Evolutionary conservation across 2,797 vertebrate genomes (phyloP).

Genomic region (Spinus olivaceus): DNA sequence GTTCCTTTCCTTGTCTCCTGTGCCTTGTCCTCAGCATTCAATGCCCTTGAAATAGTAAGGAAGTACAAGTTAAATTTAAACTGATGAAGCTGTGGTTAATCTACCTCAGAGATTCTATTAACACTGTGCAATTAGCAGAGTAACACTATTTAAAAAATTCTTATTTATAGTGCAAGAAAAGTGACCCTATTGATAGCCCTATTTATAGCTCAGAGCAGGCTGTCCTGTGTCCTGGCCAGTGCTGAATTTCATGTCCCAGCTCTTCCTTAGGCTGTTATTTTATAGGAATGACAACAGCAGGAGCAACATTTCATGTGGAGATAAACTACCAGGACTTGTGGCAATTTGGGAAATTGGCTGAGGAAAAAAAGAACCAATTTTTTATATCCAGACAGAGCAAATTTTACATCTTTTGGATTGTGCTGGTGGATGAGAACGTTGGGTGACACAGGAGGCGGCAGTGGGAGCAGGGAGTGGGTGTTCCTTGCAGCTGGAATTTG

Average conservation of each 20-base stretch:
- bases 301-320: background rate
- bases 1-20: background rate
- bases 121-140: slow-evolving; percentile 11
- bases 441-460: background rate
- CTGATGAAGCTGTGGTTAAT: background rate
- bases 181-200: background rate
- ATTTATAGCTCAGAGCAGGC: background rate
- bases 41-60: slow-evolving; percentile 33
- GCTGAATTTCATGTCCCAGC: background rate
- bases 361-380: background rate
- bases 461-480: background rate
- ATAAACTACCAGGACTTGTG: background rate
- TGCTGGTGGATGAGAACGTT: rapidly evolving
- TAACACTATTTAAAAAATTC: background rate
- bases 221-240: background rate
- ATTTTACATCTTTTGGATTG: background rate
- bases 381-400: background rate
- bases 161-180: slow-evolving; percentile 42
- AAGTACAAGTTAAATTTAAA: slow-evolving; percentile 38
- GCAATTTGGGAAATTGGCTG: background rate
- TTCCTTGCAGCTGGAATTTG: background rate
- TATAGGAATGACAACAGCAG: background rate
- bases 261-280: background rate
- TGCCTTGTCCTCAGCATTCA: background rate
- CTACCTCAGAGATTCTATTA: background rate